A percentile compares a stretch with the other conserved stretches of the same genome.
Conservation (phyloP, 1,140 invertebrate genomes). For the Elymnias hypermnestra region DNA sequence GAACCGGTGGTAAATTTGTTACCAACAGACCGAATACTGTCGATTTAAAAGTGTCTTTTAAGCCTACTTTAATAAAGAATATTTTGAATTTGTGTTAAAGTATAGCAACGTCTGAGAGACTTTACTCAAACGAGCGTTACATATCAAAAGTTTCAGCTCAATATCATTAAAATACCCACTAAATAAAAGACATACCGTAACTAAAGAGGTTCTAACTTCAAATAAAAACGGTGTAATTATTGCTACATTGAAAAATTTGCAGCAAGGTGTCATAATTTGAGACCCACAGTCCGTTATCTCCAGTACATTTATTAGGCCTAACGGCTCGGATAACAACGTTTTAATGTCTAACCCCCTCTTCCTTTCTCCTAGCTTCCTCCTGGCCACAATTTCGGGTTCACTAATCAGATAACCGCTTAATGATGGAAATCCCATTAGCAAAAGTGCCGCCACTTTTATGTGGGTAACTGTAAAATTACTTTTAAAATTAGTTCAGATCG, state of each 20-base stretch:
- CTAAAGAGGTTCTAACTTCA: too few relatives aligned
- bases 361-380: conserved; percentile 4
- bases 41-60: too few relatives aligned
- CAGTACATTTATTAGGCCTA: conserved; percentile 22
- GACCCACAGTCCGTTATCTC: conserved; percentile 18
- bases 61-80: too few relatives aligned
- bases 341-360: conserved; percentile 16
- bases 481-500: conserved; percentile 14
- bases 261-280: conserved; percentile 5
- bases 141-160: background rate
- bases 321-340: conserved; percentile 21
- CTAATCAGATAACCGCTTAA: conserved; percentile 23
- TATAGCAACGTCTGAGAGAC: too few relatives aligned
- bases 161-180: too few relatives aligned
- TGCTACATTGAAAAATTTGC: too few relatives aligned
- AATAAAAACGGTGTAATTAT: too few relatives aligned
- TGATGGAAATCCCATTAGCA: conserved; percentile 23
- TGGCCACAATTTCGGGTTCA: conserved; percentile 21
- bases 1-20: too few relatives aligned
- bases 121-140: too few relatives aligned
- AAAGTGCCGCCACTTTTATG: conserved; percentile 22
- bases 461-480: conserved; percentile 21
- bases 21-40: too few relatives aligned
- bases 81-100: too few relatives aligned
- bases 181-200: too few relatives aligned